Conservation (phyloP, 92 coral and sea anemone species). For the Porites divaricata region DNA sequence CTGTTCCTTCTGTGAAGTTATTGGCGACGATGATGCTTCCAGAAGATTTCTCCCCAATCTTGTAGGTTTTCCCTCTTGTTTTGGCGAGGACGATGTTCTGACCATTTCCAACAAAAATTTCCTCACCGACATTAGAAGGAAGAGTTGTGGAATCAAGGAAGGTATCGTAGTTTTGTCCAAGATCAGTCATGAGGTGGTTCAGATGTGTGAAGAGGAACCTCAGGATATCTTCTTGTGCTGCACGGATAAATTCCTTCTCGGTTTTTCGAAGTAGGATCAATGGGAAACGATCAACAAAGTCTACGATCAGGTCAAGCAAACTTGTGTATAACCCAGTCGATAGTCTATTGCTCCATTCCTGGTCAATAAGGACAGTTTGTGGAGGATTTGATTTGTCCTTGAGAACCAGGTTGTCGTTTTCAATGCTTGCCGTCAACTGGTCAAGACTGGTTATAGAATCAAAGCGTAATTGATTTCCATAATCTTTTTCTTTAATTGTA, state of each 20-base stretch:
- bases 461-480: slow-evolving; percentile 31
- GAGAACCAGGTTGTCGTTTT: slow-evolving; percentile 13
- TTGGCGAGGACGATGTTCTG: slow-evolving; percentile 36
- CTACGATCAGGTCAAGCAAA: slow-evolving; percentile 19
- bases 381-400: slow-evolving; percentile 30
- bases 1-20: slow-evolving; percentile 9
- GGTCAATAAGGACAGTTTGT: slow-evolving; percentile 27
- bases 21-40: slow-evolving; percentile 37
- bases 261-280: slow-evolving; percentile 8
- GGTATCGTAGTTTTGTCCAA: slow-evolving; percentile 35
- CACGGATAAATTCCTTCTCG: slow-evolving; percentile 9
- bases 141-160: slow-evolving; percentile 33
- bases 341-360: slow-evolving; percentile 2
- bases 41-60: slow-evolving; percentile 11
- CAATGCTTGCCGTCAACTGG: slow-evolving; percentile 10
- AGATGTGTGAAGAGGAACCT: slow-evolving; percentile 4
- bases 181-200: neutral
- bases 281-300: slow-evolving; percentile 40
- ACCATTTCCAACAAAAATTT: slow-evolving; percentile 46
- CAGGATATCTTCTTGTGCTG: neutral
- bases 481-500: slow-evolving; percentile 21
- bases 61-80: slow-evolving; percentile 36
- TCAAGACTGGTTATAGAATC: slow-evolving; percentile 19
- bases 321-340: neutral
- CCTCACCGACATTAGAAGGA: slow-evolving; percentile 8